phyloP scores from a whole-genome alignment of 2,797 vertebrate species.

The Podarcis siculus region DNA sequence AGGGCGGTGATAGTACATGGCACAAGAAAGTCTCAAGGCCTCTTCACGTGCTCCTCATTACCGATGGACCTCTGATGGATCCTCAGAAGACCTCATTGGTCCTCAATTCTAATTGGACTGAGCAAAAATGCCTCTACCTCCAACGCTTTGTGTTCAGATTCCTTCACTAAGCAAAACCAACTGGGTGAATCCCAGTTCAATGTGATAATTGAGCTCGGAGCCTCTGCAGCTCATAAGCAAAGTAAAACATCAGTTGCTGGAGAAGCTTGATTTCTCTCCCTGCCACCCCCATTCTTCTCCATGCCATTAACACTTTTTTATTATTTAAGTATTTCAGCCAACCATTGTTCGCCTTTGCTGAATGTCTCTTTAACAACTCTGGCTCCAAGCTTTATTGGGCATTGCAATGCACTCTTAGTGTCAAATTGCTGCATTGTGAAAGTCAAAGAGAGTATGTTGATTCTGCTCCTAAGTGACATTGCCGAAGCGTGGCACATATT shows the following conservation, averaged over 20 bases:
- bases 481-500: conserved; percentile 52
- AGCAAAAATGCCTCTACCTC: background rate
- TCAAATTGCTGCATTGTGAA: conserved; percentile 58
- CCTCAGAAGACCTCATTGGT: background rate
- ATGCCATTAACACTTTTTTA: conserved; percentile 33
- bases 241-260: background rate
- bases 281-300: background rate
- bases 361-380: conserved; percentile 42
- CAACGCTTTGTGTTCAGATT: background rate
- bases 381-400: conserved; percentile 50
- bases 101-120: background rate
- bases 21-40: background rate
- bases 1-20: too few species aligned
- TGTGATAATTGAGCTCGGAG: background rate
- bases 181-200: background rate
- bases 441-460: conserved; percentile 37
- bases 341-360: conserved; percentile 34
- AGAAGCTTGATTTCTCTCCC: background rate
- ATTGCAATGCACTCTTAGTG: background rate
- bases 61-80: background rate
- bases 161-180: background rate
- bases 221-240: background rate
- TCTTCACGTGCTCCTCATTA: background rate
- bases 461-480: conserved; percentile 51
- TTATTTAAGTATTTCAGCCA: conserved; percentile 1